Evolutionary conservation across 2,113 vertebrate species (phyloP).

Genomic region (Haemorhous mexicanus): DNA sequence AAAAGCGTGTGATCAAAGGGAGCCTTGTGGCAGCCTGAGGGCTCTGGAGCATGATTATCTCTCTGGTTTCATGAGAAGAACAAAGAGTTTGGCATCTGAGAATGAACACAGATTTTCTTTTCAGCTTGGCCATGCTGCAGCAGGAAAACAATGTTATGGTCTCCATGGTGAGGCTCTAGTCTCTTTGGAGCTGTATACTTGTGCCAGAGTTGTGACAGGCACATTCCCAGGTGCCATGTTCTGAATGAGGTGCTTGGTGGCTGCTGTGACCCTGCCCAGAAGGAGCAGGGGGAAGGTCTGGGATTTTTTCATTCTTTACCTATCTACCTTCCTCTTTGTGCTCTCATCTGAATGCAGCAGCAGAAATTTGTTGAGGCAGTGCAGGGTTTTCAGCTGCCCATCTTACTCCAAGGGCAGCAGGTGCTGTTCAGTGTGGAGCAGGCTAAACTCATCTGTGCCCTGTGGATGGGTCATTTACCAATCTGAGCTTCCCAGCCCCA

Average conservation of each 20-base stretch:
- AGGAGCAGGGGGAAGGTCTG: neutral
- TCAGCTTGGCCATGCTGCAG: neutral
- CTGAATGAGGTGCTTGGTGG: neutral
- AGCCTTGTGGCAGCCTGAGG: neutral
- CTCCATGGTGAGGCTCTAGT: rapidly evolving
- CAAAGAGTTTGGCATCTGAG: constrained; percentile 4
- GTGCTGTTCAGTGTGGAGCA: neutral
- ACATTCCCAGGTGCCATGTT: neutral
- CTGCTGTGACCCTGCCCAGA: neutral
- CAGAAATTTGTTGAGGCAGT: neutral
- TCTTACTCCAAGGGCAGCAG: neutral
- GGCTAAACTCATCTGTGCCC: neutral
- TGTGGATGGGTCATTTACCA: neutral
- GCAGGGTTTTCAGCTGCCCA: neutral
- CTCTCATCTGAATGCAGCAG: neutral
- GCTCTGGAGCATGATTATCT: neutral
- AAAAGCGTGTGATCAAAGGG: neutral
- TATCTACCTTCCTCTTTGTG: neutral
- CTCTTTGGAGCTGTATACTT: neutral
- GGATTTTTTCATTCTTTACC: neutral
- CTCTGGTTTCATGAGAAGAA: neutral
- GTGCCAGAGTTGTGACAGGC: rapidly evolving
- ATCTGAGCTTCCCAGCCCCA: neutral
- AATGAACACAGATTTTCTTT: neutral
- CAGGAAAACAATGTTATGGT: neutral